Evolutionary conservation across 2,888 invertebrate species (phyloP), one percentile per base, ranked within the genome.

Genomic region (Diplolepis rosae): DNA sequence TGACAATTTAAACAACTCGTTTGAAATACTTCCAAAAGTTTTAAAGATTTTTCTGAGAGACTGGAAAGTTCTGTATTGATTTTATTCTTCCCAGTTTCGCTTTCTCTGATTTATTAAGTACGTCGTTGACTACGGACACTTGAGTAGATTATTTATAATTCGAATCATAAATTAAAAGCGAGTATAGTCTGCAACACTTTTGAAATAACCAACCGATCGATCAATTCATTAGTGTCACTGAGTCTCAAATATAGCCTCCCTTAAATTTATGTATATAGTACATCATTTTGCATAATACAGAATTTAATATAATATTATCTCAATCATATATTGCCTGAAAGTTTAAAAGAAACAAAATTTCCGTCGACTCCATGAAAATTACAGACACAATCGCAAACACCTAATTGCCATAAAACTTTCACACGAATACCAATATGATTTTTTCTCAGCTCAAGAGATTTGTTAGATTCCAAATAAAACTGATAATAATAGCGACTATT

Each of bases 331-430:
- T 28, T 32, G 18, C 18, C 32, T 18, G 22, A 3, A 39, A 61
- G 24, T 42, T 39, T 61, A 61, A 61, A 15, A 61, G 39, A 42
- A 61, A 6, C 4, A n/a, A 5, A 22, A 32, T 6, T 39, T 42
- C 24, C 13, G 24, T 39, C 24, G 22, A 61, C 39, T 61, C 35
- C 24, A 35, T 61, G 39, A 61, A 61, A 42, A 61, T 61, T 61
- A 61, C 61, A 61, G 39, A 39, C 61, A 61, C 61, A 22, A 61
- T 61, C n/a, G 39, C 39, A 54, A 54, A 32, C 54, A 56, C 56
- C 56, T 27, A 61, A 61, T 27, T 61, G n/a, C 9, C 61, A n/a
- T 35, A 15, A 24, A 61, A 61, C 15, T 61, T 30, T 35, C 56
- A 56, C 35, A 56, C 56, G 18, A 56, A 56, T 56, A 56, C 56